Evolutionary conservation across 1,140 invertebrate genomes (phyloP).

Genomic region (Anadara kagoshimensis): DNA sequence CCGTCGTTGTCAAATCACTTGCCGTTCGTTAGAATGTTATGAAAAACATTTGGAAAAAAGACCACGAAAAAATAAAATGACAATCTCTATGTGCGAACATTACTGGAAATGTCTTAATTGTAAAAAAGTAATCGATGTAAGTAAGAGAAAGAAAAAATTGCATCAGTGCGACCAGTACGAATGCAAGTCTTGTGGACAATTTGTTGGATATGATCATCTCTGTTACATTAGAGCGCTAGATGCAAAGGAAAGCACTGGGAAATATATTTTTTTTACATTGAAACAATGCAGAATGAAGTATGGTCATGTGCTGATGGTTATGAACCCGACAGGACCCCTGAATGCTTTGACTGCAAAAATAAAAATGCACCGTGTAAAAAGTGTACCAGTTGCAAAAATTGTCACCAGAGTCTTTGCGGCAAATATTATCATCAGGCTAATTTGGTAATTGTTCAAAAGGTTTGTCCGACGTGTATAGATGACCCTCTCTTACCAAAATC

Average conservation of each 20-base stretch:
- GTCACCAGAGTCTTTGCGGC: conserved; percentile 24
- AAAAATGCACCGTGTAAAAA: conserved; percentile 7
- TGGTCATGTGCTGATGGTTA: conserved; percentile 7
- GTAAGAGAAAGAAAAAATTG: too few relatives aligned
- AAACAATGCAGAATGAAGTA: conserved; percentile 29
- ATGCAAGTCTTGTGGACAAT: conserved; percentile 39
- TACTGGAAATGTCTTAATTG: too few relatives aligned
- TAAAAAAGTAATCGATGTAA: not conserved
- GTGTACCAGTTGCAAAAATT: conserved; percentile 17
- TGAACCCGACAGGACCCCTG: not conserved
- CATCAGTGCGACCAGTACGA: conserved; percentile 34
- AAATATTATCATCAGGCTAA: conserved; percentile 27
- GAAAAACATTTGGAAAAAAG: not conserved
- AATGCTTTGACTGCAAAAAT: not conserved
- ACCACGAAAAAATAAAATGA: not conserved
- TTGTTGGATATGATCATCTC: conserved; percentile 21
- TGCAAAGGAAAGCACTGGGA: not conserved
- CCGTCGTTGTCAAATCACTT: too few relatives aligned
- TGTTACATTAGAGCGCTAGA: conserved; percentile 29
- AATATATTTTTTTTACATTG: conserved; percentile 39
- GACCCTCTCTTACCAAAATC: conserved; percentile 1
- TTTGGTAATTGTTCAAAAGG: conserved; percentile 36
- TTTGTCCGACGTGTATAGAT: conserved; percentile 28
- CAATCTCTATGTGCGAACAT: too few relatives aligned
- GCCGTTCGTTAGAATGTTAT: too few relatives aligned